Percentiles rank a stretch among this genome's conserved stretches.
These are phyloP conservation scores for Brachionus paranguensis DNA, from an alignment of 1,140 invertebrate species.

Conservation along the genomic window DNA sequence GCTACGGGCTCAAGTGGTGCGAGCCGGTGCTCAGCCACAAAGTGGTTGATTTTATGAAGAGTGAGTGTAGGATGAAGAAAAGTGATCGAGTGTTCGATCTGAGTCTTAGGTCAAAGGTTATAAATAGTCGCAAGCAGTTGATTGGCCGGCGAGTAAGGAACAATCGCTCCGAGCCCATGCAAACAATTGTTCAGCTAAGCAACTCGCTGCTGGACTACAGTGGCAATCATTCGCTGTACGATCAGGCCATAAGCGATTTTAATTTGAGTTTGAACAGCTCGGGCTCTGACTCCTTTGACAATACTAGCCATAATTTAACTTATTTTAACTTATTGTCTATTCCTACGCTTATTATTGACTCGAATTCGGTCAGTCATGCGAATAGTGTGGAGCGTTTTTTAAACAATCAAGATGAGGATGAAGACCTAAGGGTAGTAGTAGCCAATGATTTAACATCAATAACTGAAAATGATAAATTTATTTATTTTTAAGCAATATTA, in stretches of 20 bases:
- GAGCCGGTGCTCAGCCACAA: background rate
- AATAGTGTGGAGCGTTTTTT: slow-evolving; percentile 18
- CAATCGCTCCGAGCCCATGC: background rate
- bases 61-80: background rate
- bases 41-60: background rate
- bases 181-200: slow-evolving; percentile 1
- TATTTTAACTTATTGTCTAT: slow-evolving; percentile 31
- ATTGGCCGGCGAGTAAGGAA: background rate
- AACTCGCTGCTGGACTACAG: background rate
- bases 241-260: background rate
- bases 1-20: background rate
- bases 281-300: background rate
- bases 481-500: background rate
- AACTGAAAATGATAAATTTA: slow-evolving; percentile 23
- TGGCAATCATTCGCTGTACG: background rate
- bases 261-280: background rate
- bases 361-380: background rate
- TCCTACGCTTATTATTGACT: background rate
- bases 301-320: background rate
- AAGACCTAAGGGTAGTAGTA: background rate
- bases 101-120: background rate
- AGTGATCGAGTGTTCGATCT: background rate
- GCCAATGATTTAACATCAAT: background rate
- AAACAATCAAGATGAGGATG: slow-evolving; percentile 2
- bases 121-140: background rate